A percentile compares a stretch with the other conserved stretches of the same genome.
Evolutionary conservation across 2,113 vertebrate species (phyloP).

Genomic region (Sceloporus tristichus): DNA sequence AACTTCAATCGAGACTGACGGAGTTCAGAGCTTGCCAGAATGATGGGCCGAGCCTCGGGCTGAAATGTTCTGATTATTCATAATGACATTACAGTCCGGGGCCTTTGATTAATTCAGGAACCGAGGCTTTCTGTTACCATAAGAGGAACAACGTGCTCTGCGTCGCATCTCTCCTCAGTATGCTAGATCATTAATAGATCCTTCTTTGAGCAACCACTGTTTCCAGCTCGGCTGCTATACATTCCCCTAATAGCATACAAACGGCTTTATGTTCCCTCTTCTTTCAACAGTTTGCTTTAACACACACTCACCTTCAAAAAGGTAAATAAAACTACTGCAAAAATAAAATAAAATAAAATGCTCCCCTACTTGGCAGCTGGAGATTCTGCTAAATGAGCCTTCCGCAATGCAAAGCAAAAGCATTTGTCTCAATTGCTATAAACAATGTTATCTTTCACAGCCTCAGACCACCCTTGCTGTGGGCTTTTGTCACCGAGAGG

Average conservation of each 20-base stretch:
- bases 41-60: slow-evolving; percentile 69
- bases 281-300: slow-evolving; percentile 31
- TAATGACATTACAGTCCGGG: slow-evolving; percentile 64
- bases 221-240: not conserved
- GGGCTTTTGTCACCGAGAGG: slow-evolving; percentile 23
- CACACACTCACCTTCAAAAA: slow-evolving; percentile 28
- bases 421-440: slow-evolving; percentile 71
- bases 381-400: slow-evolving; percentile 66
- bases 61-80: slow-evolving; percentile 72
- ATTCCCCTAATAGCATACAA: not conserved
- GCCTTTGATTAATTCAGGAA: slow-evolving; percentile 67
- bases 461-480: slow-evolving; percentile 50
- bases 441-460: slow-evolving; percentile 63
- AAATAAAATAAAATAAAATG: not conserved
- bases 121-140: slow-evolving; percentile 51
- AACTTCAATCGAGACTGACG: slow-evolving; percentile 68
- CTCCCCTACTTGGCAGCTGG: slow-evolving; percentile 37
- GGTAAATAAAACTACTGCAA: slow-evolving; percentile 50
- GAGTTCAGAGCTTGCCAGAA: slow-evolving; percentile 64
- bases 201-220: not conserved
- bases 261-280: not conserved
- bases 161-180: not conserved
- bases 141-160: slow-evolving; percentile 39
- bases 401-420: slow-evolving; percentile 55
- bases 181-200: not conserved